Conservation (phyloP, 2,888 invertebrate genomes). For the Erebia epiphron region DNA sequence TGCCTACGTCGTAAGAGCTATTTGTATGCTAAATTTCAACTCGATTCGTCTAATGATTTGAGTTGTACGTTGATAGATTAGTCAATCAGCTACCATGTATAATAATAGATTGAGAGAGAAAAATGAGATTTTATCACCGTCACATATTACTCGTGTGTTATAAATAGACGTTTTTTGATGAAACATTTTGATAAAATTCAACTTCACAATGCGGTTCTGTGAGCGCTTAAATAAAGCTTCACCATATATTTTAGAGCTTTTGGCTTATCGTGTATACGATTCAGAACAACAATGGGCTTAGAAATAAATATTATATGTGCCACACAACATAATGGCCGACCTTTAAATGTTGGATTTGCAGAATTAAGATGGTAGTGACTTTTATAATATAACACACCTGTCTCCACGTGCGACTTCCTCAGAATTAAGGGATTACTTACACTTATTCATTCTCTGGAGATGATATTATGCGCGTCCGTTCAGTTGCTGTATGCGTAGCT, state of each 20-base stretch:
- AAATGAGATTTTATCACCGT: no score
- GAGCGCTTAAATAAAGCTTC: conserved; percentile 10
- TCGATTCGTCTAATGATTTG: no score
- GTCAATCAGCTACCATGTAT: no score
- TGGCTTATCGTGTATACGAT: conserved; percentile 22
- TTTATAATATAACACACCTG: neutral
- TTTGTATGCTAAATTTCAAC: no score
- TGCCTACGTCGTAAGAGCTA: no score
- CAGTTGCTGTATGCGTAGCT: no score
- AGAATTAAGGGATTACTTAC: neutral
- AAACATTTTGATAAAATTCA: conserved; percentile 20
- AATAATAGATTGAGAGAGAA: no score
- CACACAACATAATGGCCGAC: conserved; percentile 28
- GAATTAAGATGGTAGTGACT: conserved; percentile 2
- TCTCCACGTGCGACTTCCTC: neutral
- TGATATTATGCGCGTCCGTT: no score
- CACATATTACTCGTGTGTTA: no score
- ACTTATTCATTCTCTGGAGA: no score
- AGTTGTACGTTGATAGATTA: no score
- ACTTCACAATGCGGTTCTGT: conserved; percentile 10
- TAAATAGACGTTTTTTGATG: neutral
- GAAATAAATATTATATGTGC: conserved; percentile 25
- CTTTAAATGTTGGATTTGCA: conserved; percentile 21
- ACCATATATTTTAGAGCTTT: conserved; percentile 11
- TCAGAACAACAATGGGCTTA: conserved; percentile 33